These are phyloP conservation scores for Bagarius yarrelli DNA, from an alignment of 2,113 vertebrate genomes.

Conservation along the genomic window DNA sequence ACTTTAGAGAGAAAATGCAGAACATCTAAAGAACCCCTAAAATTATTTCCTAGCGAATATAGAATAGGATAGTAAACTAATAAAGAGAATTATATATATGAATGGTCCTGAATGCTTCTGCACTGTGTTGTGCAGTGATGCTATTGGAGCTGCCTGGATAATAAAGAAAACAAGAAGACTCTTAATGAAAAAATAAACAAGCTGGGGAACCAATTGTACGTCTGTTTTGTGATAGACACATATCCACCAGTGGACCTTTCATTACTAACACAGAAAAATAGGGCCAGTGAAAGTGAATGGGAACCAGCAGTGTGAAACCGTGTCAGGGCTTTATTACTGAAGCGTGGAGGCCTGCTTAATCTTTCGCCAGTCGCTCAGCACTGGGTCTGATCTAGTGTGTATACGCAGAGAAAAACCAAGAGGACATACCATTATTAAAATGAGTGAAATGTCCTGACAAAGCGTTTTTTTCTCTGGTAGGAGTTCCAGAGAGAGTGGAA, in stretches of 20 bases:
- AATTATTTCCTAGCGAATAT: no score
- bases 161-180: neutral
- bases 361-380: constrained; percentile 18
- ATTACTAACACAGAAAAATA: neutral
- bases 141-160: neutral
- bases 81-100: no score
- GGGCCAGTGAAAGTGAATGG: constrained; percentile 3
- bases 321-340: constrained; percentile 30
- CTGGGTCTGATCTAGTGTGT: constrained; percentile 7
- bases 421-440: constrained; percentile 14
- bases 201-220: neutral
- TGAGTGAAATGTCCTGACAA: constrained; percentile 4
- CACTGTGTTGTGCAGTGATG: neutral
- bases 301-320: constrained; percentile 20
- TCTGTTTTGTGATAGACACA: neutral
- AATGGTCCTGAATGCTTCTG: neutral
- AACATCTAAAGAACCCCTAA: no score
- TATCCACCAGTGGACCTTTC: neutral
- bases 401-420: constrained; percentile 2
- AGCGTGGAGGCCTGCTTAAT: constrained; percentile 34
- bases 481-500: neutral
- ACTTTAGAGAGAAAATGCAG: no score
- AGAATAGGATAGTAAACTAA: no score
- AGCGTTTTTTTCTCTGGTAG: constrained; percentile 1
- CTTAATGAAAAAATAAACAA: neutral